A percentile compares a stretch with the other conserved stretches of the same genome.
Conservation (phyloP, 2,797 vertebrate species). For the Scomberomorus guttatus region DNA sequence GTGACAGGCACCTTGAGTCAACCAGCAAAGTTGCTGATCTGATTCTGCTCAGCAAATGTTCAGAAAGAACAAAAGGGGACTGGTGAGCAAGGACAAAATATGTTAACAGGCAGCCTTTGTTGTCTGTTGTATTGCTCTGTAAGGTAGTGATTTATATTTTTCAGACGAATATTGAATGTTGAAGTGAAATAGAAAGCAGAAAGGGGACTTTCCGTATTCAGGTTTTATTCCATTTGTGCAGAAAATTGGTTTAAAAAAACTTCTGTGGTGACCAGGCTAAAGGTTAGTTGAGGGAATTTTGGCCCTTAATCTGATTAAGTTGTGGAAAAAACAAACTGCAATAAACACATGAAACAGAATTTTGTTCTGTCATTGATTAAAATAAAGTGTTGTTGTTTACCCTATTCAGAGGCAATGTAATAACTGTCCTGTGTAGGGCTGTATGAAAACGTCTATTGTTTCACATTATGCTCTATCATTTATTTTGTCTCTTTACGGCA, state of each 20-base stretch:
- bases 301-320: constrained; percentile 9
- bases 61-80: constrained; percentile 19
- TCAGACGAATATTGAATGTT: not conserved
- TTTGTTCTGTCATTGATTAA: not conserved
- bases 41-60: constrained; percentile 34
- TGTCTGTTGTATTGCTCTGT: constrained; percentile 13
- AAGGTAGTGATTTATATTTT: not conserved
- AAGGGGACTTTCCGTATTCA: not conserved
- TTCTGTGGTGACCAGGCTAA: not conserved
- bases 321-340: not conserved
- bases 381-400: not conserved
- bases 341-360: not conserved
- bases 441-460: no score
- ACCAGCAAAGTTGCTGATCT: constrained; percentile 52
- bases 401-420: not conserved
- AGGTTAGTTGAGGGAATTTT: not conserved
- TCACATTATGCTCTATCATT: no score
- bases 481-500: no score
- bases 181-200: not conserved
- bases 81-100: constrained; percentile 32
- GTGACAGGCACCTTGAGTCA: constrained; percentile 70
- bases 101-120: constrained; percentile 24
- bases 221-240: not conserved
- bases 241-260: not conserved
- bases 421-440: no score